Evolutionary conservation across 2,888 invertebrate genomes (phyloP).

Genomic region (Brachylomia viminalis): DNA sequence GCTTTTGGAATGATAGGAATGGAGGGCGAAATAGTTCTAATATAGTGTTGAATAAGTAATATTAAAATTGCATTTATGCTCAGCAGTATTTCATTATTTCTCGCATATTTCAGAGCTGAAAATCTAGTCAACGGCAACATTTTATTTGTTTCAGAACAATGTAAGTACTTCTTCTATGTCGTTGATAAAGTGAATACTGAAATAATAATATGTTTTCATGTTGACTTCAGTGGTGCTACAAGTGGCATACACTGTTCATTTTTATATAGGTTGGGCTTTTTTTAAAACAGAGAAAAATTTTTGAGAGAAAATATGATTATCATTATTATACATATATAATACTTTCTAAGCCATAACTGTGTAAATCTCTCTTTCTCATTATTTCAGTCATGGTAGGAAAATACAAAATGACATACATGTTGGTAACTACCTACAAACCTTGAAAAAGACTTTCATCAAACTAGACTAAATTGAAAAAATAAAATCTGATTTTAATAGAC

Average conservation of each 20-base stretch:
- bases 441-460: not conserved
- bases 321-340: no score
- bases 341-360: not conserved
- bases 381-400: not conserved
- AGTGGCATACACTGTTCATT: not conserved
- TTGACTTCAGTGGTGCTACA: slow-evolving; percentile 3
- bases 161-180: not conserved
- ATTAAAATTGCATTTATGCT: slow-evolving; percentile 12
- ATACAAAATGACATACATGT: not conserved
- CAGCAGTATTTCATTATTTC: not conserved
- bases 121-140: not conserved
- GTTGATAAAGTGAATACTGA: not conserved
- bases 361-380: not conserved
- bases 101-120: not conserved
- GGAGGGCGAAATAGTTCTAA: slow-evolving; percentile 18
- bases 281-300: not conserved
- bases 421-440: not conserved
- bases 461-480: not conserved
- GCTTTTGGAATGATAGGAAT: slow-evolving; percentile 38
- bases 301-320: not conserved
- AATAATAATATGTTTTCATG: slow-evolving; percentile 18
- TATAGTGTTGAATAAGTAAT: slow-evolving; percentile 10
- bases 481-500: not conserved
- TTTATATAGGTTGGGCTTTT: slow-evolving; percentile 23
- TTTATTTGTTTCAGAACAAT: not conserved